A percentile compares a stretch with the other conserved stretches of the same genome.
These are phyloP conservation scores for Fragum whitleyi DNA, from an alignment of 2,888 invertebrate species.

Conservation along the genomic window DNA sequence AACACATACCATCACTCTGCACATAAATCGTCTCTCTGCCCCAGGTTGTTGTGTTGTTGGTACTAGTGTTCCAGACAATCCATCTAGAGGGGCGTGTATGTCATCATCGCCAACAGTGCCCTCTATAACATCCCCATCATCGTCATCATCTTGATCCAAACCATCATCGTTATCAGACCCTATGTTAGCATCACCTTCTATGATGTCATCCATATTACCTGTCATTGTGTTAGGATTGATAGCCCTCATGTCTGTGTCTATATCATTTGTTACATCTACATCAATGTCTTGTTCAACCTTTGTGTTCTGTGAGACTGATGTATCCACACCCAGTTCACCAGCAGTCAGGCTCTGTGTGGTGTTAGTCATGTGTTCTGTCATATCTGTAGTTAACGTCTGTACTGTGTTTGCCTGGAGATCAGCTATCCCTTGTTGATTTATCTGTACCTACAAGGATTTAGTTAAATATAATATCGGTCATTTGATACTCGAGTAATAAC, in stretches of 20 bases:
- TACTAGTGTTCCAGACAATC: conserved; percentile 19
- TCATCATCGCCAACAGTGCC: conserved; percentile 51
- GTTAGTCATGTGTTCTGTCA: neutral
- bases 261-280: conserved; percentile 22
- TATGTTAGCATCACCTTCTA: conserved; percentile 48
- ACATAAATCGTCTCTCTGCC: neutral
- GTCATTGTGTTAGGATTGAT: conserved; percentile 64
- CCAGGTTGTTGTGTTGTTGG: neutral
- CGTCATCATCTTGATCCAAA: conserved; percentile 42
- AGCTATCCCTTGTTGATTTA: neutral
- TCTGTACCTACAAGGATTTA: neutral
- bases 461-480: no score
- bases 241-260: conserved; percentile 46
- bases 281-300: neutral
- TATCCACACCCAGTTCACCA: neutral
- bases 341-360: neutral
- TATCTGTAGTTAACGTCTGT: neutral
- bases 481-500: no score
- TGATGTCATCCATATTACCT: conserved; percentile 32
- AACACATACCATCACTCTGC: neutral
- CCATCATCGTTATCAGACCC: conserved; percentile 38
- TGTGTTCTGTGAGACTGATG: neutral
- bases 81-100: conserved; percentile 33
- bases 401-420: neutral
- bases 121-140: conserved; percentile 38